Percentiles rank a stretch among this genome's conserved stretches.
phyloP scores from a whole-genome alignment of 2,113 vertebrate species.

The Mormoops blainvillei region DNA sequence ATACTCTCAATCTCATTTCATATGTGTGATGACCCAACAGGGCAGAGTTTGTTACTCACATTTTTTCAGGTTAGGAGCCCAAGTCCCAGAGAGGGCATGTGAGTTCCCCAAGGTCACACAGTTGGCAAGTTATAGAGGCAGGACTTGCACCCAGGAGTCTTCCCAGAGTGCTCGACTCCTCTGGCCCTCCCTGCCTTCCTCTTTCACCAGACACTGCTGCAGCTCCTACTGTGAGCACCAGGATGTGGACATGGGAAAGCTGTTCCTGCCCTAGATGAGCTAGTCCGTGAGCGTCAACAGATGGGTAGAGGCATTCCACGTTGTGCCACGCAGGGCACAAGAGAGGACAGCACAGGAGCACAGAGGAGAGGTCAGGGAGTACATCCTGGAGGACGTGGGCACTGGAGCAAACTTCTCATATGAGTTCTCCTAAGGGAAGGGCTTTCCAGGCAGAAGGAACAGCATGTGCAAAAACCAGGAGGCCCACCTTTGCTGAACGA shows the following conservation, averaged over 20 bases:
- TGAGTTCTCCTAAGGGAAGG: not conserved
- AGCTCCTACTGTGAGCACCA: not conserved
- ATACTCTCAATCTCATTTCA: not conserved
- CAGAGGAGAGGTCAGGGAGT: not conserved
- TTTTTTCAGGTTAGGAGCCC: not conserved
- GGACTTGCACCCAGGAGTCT: not conserved
- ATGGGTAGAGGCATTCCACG: not conserved
- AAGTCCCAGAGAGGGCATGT: not conserved
- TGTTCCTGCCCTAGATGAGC: not conserved
- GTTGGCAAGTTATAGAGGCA: not conserved
- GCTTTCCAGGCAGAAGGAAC: not conserved
- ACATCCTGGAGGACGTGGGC: not conserved
- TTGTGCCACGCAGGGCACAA: not conserved
- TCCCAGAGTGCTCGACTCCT: not conserved
- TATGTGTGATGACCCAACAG: not conserved
- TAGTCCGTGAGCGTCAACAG: not conserved
- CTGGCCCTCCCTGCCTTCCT: not conserved
- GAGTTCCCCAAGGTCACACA: not conserved
- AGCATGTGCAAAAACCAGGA: not conserved
- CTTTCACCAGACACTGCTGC: not conserved
- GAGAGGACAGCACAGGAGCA: not conserved
- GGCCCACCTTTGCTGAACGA: not conserved
- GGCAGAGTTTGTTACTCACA: not conserved
- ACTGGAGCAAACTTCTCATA: not conserved
- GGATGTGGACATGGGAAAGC: not conserved